phyloP scores from a whole-genome alignment of 2,113 vertebrate species.

The Ciconia maguari region DNA sequence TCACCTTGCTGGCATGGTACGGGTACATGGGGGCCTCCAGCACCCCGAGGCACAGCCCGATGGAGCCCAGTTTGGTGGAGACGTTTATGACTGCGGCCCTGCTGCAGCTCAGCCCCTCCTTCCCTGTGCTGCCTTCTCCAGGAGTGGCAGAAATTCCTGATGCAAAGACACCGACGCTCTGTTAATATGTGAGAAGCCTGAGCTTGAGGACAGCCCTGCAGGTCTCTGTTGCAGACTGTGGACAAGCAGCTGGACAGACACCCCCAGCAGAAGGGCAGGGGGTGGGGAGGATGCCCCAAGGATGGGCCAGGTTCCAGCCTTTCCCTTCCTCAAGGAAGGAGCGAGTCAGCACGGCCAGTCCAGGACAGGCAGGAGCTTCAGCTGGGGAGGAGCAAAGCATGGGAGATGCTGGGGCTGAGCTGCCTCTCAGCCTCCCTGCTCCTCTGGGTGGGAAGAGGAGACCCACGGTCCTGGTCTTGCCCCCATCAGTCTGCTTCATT shows the following conservation, averaged over 20 bases:
- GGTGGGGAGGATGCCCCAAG: not conserved
- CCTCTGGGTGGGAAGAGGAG: not conserved
- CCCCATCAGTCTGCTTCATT: not conserved
- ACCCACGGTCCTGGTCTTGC: not conserved
- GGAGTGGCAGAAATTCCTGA: constrained; percentile 43
- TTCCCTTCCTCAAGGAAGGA: not conserved
- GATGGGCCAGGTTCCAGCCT: not conserved
- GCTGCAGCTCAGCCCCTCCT: constrained; percentile 20
- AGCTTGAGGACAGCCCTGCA: not conserved
- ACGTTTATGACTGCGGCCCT: not conserved
- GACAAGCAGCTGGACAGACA: not conserved
- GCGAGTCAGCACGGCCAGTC: rapidly evolving
- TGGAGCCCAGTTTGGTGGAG: constrained; percentile 47
- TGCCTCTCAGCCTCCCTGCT: not conserved
- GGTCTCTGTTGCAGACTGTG: not conserved
- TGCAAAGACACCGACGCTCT: rapidly evolving
- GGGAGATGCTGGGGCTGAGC: not conserved
- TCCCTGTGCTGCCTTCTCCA: not conserved
- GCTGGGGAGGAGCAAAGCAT: not conserved
- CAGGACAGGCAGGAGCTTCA: not conserved
- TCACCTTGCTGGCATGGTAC: constrained; percentile 50
- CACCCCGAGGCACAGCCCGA: not conserved
- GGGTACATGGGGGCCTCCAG: constrained; percentile 9
- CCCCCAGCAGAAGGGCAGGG: not conserved
- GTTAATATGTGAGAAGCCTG: rapidly evolving